A percentile compares a stretch with the other conserved stretches of the same genome.
These are phyloP conservation scores for Willowsia nigromaculata DNA, from an alignment of 2,888 invertebrate species.

Conservation along the genomic window DNA sequence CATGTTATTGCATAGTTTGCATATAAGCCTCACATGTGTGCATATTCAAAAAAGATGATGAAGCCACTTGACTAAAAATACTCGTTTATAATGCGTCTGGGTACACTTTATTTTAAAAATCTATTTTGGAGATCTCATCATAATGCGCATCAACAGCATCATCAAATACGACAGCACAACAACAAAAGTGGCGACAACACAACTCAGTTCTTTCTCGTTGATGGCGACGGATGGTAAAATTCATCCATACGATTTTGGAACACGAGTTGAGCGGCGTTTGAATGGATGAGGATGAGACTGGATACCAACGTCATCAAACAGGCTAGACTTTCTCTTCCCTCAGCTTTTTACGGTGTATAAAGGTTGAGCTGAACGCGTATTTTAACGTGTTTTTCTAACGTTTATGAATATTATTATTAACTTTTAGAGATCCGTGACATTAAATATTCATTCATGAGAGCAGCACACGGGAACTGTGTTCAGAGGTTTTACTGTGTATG, in stretches of 20 bases:
- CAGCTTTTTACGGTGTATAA: not conserved
- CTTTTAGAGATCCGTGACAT: conserved; percentile 20
- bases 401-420: conserved; percentile 19
- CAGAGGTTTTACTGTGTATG: not conserved
- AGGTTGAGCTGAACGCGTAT: not conserved
- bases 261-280: not conserved
- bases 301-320: not conserved
- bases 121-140: not conserved
- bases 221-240: not conserved
- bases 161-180: conserved; percentile 1
- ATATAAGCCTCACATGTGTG: not conserved
- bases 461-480: not conserved
- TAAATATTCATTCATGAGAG: not conserved
- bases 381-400: not conserved
- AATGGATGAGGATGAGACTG: not conserved
- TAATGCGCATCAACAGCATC: not conserved
- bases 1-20: not conserved
- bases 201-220: not conserved
- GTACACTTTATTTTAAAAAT: not conserved
- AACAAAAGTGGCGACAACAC: conserved; percentile 16
- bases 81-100: not conserved
- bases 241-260: not conserved
- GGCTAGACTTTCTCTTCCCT: not conserved
- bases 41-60: conserved; percentile 14
- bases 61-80: not conserved